These are phyloP conservation scores for Phaethornis superciliosus DNA, from an alignment of 2,113 vertebrate genomes.

Conservation along the genomic window DNA sequence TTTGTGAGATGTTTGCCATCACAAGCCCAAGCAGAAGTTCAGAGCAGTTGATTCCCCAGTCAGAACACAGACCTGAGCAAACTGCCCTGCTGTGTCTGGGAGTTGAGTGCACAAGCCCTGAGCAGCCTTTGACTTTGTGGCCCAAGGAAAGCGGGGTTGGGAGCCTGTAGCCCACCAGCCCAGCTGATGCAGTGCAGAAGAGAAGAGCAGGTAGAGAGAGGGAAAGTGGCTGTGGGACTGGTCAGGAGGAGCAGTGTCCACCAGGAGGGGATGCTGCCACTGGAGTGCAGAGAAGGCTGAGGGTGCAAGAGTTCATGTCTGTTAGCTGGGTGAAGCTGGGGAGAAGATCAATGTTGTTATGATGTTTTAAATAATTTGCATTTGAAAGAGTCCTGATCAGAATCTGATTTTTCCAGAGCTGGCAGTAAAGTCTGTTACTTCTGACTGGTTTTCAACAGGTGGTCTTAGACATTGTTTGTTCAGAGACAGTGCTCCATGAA, in stretches of 20 bases:
- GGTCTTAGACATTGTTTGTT: not conserved
- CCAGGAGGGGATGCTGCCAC: accelerated
- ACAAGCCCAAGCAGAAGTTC: not conserved
- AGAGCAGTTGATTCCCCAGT: not conserved
- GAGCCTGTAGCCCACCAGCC: not conserved
- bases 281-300: not conserved
- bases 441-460: not conserved
- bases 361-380: not conserved
- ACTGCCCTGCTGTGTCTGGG: not conserved
- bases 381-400: not conserved
- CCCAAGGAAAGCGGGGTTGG: accelerated
- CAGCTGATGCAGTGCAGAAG: not conserved
- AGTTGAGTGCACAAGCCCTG: not conserved
- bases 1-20: not conserved
- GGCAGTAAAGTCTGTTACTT: not conserved
- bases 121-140: not conserved
- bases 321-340: not conserved
- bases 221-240: not conserved
- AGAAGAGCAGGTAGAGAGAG: not conserved
- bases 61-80: not conserved
- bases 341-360: not conserved
- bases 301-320: not conserved
- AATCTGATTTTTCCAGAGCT: not conserved
- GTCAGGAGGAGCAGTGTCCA: not conserved
- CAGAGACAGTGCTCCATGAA: not conserved